Evolutionary conservation across 2,797 vertebrate species (phyloP).

Genomic region (Amniataba percoides): DNA sequence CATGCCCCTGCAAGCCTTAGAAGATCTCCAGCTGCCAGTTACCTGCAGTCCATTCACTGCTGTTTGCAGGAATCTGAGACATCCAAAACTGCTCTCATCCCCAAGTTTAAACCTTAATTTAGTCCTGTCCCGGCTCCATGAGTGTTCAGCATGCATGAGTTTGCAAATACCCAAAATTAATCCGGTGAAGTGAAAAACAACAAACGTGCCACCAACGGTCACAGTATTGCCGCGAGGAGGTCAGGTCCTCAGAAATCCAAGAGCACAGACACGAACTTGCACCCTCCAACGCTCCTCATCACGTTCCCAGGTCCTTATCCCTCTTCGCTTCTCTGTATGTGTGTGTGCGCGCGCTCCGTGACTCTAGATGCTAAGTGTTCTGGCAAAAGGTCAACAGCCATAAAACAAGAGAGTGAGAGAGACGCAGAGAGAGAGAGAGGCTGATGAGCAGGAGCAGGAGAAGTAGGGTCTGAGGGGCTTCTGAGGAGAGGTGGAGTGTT

Average conservation of each 20-base stretch:
- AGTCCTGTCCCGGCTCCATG: slow-evolving; percentile 11
- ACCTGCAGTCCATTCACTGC: background rate
- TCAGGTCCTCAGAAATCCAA: slow-evolving; percentile 46
- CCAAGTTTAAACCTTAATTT: background rate
- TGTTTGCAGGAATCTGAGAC: background rate
- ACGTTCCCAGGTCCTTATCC: slow-evolving; percentile 44
- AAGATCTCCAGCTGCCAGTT: background rate
- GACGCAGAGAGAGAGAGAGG: slow-evolving; percentile 36
- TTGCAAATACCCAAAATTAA: slow-evolving; percentile 28
- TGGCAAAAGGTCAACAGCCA: slow-evolving; percentile 80
- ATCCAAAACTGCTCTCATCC: background rate
- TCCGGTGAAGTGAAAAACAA: slow-evolving; percentile 40
- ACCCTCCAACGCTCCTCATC: slow-evolving; percentile 47
- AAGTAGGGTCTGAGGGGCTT: slow-evolving; percentile 71
- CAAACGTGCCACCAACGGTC: slow-evolving; percentile 26
- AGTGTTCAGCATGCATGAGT: background rate
- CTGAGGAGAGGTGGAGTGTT: slow-evolving; percentile 68
- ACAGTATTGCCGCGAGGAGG: slow-evolving; percentile 38
- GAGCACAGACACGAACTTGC: slow-evolving; percentile 24
- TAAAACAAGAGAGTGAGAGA: slow-evolving; percentile 66
- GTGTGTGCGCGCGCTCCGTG: slow-evolving; percentile 29
- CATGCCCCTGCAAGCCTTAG: background rate
- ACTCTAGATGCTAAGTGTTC: slow-evolving; percentile 72
- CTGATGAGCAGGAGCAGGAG: slow-evolving; percentile 70
- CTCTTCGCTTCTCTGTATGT: slow-evolving; percentile 15